These are phyloP conservation scores for Ailuropoda melanoleuca DNA, from an alignment of 2,113 vertebrate species.

Conservation along the genomic window DNA sequence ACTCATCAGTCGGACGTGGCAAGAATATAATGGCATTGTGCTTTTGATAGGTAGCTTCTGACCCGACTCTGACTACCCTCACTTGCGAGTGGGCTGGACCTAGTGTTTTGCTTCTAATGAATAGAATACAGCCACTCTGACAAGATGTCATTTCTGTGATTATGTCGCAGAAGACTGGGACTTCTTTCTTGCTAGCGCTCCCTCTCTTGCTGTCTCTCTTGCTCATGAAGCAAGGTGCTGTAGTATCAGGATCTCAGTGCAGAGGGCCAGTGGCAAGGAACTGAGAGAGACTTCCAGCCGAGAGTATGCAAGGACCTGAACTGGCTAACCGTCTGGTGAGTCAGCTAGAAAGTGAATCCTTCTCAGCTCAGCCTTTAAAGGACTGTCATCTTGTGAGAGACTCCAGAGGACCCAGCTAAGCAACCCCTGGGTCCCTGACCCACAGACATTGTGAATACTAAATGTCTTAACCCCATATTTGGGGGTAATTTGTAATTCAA, in stretches of 20 bases:
- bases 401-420: neutral
- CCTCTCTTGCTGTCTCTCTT: neutral
- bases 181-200: neutral
- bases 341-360: neutral
- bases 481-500: neutral
- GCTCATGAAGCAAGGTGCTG: neutral
- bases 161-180: neutral
- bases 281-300: neutral
- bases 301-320: neutral
- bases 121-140: neutral
- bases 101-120: neutral
- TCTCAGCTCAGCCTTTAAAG: neutral
- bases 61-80: fast-evolving
- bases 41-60: neutral
- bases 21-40: neutral
- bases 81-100: neutral
- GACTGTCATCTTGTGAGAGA: neutral
- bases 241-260: neutral
- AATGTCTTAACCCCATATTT: neutral
- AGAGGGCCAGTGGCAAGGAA: neutral
- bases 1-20: neutral
- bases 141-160: neutral
- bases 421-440: neutral
- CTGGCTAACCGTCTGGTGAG: neutral
- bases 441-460: neutral